phyloP scores from a whole-genome alignment of 2,888 invertebrate genomes.

The Scrobipalpa costella region DNA sequence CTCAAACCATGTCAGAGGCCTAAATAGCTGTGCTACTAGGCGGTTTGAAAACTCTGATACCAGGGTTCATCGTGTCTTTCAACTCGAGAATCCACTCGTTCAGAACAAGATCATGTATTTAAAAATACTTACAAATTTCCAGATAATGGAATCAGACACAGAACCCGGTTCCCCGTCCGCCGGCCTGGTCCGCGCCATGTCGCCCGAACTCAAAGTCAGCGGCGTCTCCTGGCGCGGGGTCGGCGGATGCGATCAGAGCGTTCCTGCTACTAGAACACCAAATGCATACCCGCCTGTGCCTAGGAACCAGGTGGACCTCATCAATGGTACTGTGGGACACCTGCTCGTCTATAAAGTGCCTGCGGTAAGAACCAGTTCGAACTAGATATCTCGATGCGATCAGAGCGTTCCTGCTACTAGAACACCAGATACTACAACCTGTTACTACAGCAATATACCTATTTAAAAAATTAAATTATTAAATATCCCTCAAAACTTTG shows the following conservation, averaged over 20 bases:
- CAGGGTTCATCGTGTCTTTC: too few relatives aligned
- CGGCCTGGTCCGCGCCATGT: constrained; percentile 81
- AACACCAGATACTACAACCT: neutral
- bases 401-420: neutral
- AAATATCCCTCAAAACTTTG: too few relatives aligned
- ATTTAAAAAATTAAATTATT: too few relatives aligned
- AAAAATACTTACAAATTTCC: too few relatives aligned
- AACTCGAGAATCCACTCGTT: too few relatives aligned
- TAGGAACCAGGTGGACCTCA: constrained; percentile 91
- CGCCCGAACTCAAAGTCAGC: constrained; percentile 84
- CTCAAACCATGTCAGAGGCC: too few relatives aligned
- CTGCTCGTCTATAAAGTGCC: constrained; percentile 91
- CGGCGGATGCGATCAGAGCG: constrained; percentile 84
- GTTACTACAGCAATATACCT: neutral
- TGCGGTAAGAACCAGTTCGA: constrained; percentile 74
- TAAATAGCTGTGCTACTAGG: too few relatives aligned
- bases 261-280: constrained; percentile 70
- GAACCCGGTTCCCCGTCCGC: constrained; percentile 82
- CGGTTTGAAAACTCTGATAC: too few relatives aligned
- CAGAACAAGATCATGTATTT: too few relatives aligned
- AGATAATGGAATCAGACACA: constrained; percentile 73
- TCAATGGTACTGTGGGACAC: constrained; percentile 91
- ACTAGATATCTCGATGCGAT: neutral
- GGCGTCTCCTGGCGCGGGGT: constrained; percentile 84
- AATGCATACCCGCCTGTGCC: constrained; percentile 88